Evolutionary conservation across 2,888 invertebrate genomes (phyloP).

Genomic region (Cephonodes hylas): DNA sequence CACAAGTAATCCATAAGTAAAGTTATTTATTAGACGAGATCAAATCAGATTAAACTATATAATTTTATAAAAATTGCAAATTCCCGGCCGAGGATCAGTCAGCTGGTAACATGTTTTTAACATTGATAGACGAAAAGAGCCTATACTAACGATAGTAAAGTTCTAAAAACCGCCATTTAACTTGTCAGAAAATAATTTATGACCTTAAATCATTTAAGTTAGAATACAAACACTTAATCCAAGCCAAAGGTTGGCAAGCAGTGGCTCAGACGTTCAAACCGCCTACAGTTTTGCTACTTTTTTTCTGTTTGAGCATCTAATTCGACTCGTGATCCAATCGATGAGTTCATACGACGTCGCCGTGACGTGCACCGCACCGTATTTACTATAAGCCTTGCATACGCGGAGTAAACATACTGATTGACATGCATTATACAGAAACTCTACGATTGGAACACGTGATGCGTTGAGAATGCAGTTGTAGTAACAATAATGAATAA

Average conservation of each 20-base stretch:
- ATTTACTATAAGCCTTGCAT: neutral
- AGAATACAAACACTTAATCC: neutral
- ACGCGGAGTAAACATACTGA: neutral
- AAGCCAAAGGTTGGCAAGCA: conserved; percentile 6
- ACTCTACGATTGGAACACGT: neutral
- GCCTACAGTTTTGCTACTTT: conserved; percentile 44
- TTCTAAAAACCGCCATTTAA: too few relatives aligned
- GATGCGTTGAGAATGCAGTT: neutral
- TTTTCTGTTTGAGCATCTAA: conserved; percentile 36
- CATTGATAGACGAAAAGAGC: too few relatives aligned
- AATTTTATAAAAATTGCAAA: too few relatives aligned
- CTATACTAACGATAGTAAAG: too few relatives aligned
- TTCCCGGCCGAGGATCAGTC: too few relatives aligned
- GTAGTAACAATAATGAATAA: neutral
- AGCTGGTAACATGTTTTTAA: too few relatives aligned
- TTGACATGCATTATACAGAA: neutral
- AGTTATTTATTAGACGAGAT: too few relatives aligned
- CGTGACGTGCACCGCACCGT: conserved; percentile 21
- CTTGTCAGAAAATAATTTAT: too few relatives aligned
- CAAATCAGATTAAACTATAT: too few relatives aligned
- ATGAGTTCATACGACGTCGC: conserved; percentile 27
- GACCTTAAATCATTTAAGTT: too few relatives aligned
- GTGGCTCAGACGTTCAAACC: conserved; percentile 18
- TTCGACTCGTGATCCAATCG: conserved; percentile 56
- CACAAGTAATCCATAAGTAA: too few relatives aligned